Percentiles rank a stretch among this genome's conserved stretches.
phyloP scores from a whole-genome alignment of 2,888 invertebrate genomes.

The Spisula solida region DNA sequence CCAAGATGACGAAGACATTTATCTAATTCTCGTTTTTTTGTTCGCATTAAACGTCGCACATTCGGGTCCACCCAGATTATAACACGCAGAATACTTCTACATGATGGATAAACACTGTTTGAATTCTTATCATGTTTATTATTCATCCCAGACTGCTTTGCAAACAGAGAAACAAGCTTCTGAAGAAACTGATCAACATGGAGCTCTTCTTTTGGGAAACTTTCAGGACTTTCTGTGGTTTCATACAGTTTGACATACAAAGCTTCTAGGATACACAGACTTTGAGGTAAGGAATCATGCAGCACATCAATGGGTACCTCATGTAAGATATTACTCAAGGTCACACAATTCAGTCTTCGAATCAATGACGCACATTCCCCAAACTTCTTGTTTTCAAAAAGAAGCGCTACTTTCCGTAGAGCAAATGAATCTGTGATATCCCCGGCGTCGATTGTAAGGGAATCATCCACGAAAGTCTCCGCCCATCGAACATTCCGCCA shows the following conservation, averaged over 20 bases:
- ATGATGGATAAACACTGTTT: constrained; percentile 80
- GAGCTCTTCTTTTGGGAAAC: constrained; percentile 87
- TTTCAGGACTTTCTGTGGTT: constrained; percentile 84
- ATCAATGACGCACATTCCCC: constrained; percentile 96
- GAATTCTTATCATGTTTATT: constrained; percentile 77
- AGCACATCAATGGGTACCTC: constrained; percentile 95
- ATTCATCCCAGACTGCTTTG: constrained; percentile 78
- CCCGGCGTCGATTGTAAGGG: constrained; percentile 75
- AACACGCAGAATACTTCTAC: constrained; percentile 84
- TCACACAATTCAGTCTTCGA: constrained; percentile 93
- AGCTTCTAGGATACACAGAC: constrained; percentile 95
- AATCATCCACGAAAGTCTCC: constrained; percentile 78
- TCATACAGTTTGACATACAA: constrained; percentile 90
- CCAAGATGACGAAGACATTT: constrained; percentile 95
- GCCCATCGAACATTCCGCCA: constrained; percentile 81
- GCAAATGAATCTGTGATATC: constrained; percentile 89
- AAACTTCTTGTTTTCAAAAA: constrained; percentile 95
- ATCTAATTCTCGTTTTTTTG: constrained; percentile 92
- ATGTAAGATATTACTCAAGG: constrained; percentile 90
- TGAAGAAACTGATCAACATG: constrained; percentile 94
- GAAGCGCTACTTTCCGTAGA: constrained; percentile 90
- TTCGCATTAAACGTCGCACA: constrained; percentile 91
- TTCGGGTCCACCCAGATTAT: constrained; percentile 89
- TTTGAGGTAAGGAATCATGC: constrained; percentile 96
- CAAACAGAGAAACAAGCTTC: constrained; percentile 94